Conservation (phyloP, 2,113 vertebrate genomes). For the Pantherophis guttatus region DNA sequence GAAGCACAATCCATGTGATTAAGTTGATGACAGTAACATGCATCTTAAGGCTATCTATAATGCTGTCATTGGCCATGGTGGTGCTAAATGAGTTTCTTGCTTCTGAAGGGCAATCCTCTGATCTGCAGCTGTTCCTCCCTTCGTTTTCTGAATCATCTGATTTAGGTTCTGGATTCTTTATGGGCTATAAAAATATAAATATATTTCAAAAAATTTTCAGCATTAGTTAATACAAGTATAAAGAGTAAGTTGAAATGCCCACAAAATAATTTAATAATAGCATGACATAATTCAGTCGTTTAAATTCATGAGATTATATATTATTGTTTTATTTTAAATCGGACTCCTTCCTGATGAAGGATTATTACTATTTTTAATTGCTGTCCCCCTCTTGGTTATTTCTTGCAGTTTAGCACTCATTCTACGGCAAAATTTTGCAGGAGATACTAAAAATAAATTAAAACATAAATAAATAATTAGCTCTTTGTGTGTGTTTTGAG, state of each 20-base stretch:
- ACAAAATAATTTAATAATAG: not conserved
- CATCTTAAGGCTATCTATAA: slow-evolving; percentile 80
- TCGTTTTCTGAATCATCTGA: slow-evolving; percentile 43
- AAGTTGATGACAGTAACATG: slow-evolving; percentile 81
- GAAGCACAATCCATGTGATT: slow-evolving; percentile 78
- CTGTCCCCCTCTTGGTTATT: not conserved
- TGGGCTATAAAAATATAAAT: slow-evolving; percentile 49
- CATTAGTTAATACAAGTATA: not conserved
- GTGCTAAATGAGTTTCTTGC: slow-evolving; percentile 7
- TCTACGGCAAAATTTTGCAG: not conserved
- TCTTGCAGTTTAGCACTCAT: not conserved
- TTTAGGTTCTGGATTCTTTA: slow-evolving; percentile 52
- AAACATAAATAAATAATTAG: not conserved
- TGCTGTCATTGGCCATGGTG: slow-evolving; percentile 62
- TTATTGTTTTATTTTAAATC: not conserved
- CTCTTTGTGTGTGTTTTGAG: not conserved
- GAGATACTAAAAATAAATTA: not conserved
- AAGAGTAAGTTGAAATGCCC: not conserved
- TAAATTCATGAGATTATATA: not conserved
- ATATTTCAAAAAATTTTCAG: not conserved
- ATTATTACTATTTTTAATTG: not conserved
- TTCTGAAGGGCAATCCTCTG: slow-evolving; percentile 3
- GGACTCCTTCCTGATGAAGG: not conserved
- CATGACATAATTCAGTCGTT: not conserved
- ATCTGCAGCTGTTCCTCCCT: slow-evolving; percentile 15